phyloP scores from a whole-genome alignment of 2,797 vertebrate species.

The Champsocephalus esox region DNA sequence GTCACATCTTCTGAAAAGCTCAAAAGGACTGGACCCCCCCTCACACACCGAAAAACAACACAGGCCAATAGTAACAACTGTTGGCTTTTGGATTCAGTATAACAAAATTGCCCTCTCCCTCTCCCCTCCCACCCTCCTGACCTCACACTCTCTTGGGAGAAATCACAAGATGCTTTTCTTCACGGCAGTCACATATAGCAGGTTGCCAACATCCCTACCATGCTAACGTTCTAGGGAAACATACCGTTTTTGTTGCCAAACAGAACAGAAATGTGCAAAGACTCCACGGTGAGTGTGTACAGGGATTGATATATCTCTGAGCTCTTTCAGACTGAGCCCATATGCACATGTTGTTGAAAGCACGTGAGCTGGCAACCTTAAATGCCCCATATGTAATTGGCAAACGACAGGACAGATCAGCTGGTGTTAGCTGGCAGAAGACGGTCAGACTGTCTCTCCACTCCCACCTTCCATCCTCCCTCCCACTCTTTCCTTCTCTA shows the following conservation, averaged over 20 bases:
- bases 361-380: conserved; percentile 69
- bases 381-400: conserved; percentile 73
- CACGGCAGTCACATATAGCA: conserved; percentile 48
- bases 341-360: conserved; percentile 37
- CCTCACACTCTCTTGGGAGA: conserved; percentile 86
- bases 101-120: conserved; percentile 92
- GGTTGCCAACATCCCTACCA: conserved; percentile 34
- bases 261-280: conserved; percentile 42
- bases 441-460: conserved; percentile 78
- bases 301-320: conserved; percentile 40
- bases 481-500: conserved; percentile 62
- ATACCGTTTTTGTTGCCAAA: background rate
- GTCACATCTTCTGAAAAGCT: conserved; percentile 97
- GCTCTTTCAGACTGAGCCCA: conserved; percentile 44
- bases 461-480: conserved; percentile 63
- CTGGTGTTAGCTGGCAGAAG: conserved; percentile 75
- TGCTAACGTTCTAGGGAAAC: conserved; percentile 23
- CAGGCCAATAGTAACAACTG: conserved; percentile 97
- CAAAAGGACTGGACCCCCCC: conserved; percentile 87
- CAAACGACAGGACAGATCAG: conserved; percentile 74
- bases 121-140: conserved; percentile 64
- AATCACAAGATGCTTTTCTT: conserved; percentile 72
- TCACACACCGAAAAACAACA: conserved; percentile 89
- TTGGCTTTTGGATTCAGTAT: conserved; percentile 95
- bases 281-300: conserved; percentile 17